phyloP scores from a whole-genome alignment of 2,113 vertebrate species.

The Columba livia region DNA sequence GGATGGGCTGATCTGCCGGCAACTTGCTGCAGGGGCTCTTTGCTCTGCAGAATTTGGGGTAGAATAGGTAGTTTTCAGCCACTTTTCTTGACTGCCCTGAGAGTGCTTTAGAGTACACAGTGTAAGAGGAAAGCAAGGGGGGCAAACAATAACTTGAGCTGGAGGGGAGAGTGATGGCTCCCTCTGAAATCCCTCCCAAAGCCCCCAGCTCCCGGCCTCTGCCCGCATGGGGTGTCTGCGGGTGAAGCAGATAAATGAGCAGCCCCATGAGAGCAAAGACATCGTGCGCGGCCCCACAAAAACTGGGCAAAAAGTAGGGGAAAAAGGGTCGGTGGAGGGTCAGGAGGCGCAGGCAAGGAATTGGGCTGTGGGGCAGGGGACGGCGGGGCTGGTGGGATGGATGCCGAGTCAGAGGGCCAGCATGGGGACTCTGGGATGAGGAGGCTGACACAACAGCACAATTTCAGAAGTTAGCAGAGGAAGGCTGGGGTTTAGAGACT shows the following conservation, averaged over 20 bases:
- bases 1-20: background rate
- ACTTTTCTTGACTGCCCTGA: background rate
- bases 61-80: background rate
- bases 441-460: rapidly evolving
- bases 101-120: background rate
- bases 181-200: background rate
- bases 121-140: background rate
- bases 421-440: rapidly evolving
- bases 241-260: background rate
- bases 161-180: background rate
- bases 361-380: background rate
- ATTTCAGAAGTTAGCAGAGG: background rate
- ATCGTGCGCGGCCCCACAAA: background rate
- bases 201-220: background rate
- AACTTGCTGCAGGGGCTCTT: background rate
- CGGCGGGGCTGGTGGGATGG: background rate
- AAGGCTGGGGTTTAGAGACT: background rate
- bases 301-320: background rate
- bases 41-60: background rate
- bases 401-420: background rate
- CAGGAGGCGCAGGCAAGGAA: rapidly evolving
- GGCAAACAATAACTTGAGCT: background rate
- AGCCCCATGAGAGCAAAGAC: background rate
- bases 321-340: rapidly evolving
- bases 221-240: background rate